Percentiles rank a stretch among this genome's conserved stretches.
phyloP scores from a whole-genome alignment of 2,113 vertebrate species.

The Amphiprion percula region DNA sequence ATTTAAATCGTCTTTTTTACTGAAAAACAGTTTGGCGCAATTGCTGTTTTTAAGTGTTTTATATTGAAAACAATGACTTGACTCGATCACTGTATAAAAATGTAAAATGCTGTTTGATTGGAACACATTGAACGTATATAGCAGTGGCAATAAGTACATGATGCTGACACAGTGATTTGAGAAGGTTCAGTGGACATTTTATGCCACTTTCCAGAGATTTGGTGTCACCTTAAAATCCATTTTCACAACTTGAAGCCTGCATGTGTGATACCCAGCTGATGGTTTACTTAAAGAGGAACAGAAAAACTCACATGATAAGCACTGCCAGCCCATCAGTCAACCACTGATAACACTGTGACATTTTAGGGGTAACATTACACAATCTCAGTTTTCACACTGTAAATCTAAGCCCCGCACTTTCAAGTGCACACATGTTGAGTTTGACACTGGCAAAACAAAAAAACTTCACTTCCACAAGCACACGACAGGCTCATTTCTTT shows the following conservation, averaged over 20 bases:
- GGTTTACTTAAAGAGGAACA: too few species aligned
- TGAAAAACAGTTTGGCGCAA: too few species aligned
- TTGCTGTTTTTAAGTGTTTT: too few species aligned
- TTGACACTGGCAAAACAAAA: conserved; percentile 7
- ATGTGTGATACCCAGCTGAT: too few species aligned
- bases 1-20: too few species aligned
- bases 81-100: neutral
- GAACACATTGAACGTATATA: neutral
- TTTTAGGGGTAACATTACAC: neutral
- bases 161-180: neutral
- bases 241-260: too few species aligned
- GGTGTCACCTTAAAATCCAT: too few species aligned
- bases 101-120: neutral
- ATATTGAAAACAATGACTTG: too few species aligned
- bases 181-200: neutral
- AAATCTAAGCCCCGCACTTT: neutral
- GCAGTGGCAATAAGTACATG: too few species aligned
- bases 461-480: neutral
- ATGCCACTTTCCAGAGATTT: neutral
- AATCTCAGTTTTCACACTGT: neutral
- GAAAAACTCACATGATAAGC: too few species aligned
- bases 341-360: neutral
- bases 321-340: neutral
- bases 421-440: neutral
- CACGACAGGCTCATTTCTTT: conserved; percentile 7